Evolutionary conservation across 2,113 vertebrate genomes (phyloP), one percentile per base, ranked within the genome.

Genomic region (Cyrtonyx montezumae): DNA sequence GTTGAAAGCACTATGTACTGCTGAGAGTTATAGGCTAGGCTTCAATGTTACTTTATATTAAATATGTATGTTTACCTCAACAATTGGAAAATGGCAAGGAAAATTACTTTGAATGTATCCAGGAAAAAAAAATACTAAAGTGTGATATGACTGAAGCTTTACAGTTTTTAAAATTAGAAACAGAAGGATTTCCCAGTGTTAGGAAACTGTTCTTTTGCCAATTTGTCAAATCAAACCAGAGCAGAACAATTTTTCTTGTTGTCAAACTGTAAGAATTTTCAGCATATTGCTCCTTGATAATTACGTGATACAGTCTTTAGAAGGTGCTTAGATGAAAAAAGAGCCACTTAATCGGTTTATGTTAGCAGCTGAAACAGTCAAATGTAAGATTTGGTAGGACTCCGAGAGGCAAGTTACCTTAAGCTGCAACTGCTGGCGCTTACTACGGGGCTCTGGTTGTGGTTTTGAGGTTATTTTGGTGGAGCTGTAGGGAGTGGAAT

Each of bases 51-150:
- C 98, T 98, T 98, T 98, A 97, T 98, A 97, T 97, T 97, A 98
- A 98, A 97, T 97, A 98, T 98, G 97, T 98, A 98, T 98, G 98
- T 98, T 99, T 99, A 99, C 98, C 99, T 99, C 98, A 98, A 98
- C 96, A 96, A 98, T 98, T 98, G 98, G 97, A 98, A 97, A 98
- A 98, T 95, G 95, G 97, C 97, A 98, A 98, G 98, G 97, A 98
- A 98, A 98, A 98, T 98, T 98, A 97, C 97, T 98, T 98, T 99
- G 99, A 99, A 99, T 99, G 99, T 99, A 99, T 98, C 98, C 97
- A 97, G 97, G 98, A 97, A 96, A 96, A 97, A 98, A 53, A 53
- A 40, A 40, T 13, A 98, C 95, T 98, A 95, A 97, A 96, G 92
- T 81, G 97, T 98, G 97, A 98, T 98, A 98, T 96, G 97, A 96